These are phyloP conservation scores for Brassicogethes aeneus DNA, from an alignment of 2,888 invertebrate genomes.

Conservation along the genomic window DNA sequence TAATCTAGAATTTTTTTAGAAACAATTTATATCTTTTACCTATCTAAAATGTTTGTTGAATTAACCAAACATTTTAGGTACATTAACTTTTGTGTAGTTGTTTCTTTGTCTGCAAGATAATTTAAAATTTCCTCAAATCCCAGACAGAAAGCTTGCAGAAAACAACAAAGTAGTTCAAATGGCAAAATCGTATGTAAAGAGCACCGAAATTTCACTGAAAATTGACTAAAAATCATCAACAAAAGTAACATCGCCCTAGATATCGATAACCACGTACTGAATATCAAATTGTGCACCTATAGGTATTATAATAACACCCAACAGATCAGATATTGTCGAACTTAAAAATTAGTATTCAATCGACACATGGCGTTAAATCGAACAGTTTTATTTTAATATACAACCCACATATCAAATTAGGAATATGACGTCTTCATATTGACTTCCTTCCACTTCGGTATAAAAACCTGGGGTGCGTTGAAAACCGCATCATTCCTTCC, in stretches of 20 bases:
- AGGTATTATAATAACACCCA: too few species aligned
- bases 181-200: slow-evolving; percentile 2
- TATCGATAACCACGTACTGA: slow-evolving; percentile 8
- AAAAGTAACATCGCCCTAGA: slow-evolving; percentile 16
- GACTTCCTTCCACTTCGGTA: slow-evolving; percentile 18
- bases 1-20: too few species aligned
- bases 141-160: not conserved
- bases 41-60: too few species aligned
- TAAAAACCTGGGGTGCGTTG: slow-evolving; percentile 26
- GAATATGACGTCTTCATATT: not conserved
- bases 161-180: not conserved
- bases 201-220: slow-evolving; percentile 1
- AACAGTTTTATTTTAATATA: not conserved
- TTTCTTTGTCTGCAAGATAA: too few species aligned
- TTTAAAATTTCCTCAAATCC: too few species aligned
- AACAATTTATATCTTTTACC: too few species aligned
- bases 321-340: not conserved
- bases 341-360: not conserved
- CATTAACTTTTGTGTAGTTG: too few species aligned
- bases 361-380: not conserved
- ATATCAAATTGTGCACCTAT: slow-evolving; percentile 10
- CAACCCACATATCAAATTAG: not conserved
- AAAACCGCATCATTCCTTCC: not conserved
- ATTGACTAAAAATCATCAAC: slow-evolving; percentile 1
- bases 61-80: too few species aligned